phyloP scores from a whole-genome alignment of 2,797 vertebrate genomes.

The Artibeus lituratus region DNA sequence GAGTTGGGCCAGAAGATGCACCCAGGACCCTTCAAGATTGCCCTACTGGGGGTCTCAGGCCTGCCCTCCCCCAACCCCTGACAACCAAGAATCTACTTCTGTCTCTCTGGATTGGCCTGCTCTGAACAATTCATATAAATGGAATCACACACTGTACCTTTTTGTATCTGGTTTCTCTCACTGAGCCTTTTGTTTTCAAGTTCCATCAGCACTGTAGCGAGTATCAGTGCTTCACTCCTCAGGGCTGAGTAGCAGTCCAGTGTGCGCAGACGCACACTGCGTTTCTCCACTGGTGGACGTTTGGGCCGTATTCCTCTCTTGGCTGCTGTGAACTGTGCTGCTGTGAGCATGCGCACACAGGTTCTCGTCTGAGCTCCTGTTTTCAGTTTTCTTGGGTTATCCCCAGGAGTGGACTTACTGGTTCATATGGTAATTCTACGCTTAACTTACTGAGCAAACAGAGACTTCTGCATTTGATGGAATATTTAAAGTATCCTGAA shows the following conservation, averaged over 20 bases:
- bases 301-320: too few relatives aligned
- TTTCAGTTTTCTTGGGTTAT: not conserved
- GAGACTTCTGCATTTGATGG: not conserved
- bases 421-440: not conserved
- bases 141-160: not conserved
- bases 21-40: not conserved
- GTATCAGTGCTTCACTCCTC: not conserved
- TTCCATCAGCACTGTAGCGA: accelerated
- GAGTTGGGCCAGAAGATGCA: too few relatives aligned
- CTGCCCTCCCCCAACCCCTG: not conserved
- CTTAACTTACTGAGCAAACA: not conserved
- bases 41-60: not conserved
- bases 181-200: not conserved
- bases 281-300: not conserved
- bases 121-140: not conserved
- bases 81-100: not conserved
- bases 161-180: not conserved
- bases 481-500: not conserved
- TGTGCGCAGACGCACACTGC: not conserved
- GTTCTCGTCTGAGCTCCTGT: not conserved
- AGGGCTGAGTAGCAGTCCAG: not conserved
- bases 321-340: accelerated
- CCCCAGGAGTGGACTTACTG: not conserved
- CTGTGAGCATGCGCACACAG: accelerated
- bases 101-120: not conserved